These are phyloP conservation scores for Geotrypetes seraphini DNA, from an alignment of 2,797 vertebrate species.

Conservation along the genomic window DNA sequence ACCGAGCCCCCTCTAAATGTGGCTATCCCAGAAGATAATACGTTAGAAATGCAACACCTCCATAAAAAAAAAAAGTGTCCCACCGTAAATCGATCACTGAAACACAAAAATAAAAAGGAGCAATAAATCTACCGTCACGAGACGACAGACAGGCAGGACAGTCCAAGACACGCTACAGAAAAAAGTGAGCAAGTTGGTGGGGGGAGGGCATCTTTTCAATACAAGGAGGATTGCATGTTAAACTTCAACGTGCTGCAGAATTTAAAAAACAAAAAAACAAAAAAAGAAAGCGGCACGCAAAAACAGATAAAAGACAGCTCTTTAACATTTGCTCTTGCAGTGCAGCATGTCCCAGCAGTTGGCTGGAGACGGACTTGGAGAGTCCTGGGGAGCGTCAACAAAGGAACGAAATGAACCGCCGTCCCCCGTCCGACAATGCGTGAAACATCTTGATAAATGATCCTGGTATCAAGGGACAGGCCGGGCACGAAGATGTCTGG, in stretches of 20 bases:
- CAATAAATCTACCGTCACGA: no score
- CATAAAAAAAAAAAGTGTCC: no score
- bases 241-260: slow-evolving; percentile 34
- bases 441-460: slow-evolving; percentile 92
- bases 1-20: no score
- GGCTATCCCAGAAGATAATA: no score
- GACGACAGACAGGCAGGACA: no score
- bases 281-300: slow-evolving; percentile 45
- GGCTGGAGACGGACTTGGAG: slow-evolving; percentile 82
- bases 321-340: slow-evolving; percentile 53
- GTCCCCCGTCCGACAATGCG: slow-evolving; percentile 62
- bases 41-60: no score
- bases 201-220: no score
- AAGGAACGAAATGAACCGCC: slow-evolving; percentile 76
- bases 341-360: slow-evolving; percentile 63
- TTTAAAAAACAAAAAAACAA: slow-evolving; percentile 52
- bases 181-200: no score
- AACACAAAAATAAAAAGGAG: no score
- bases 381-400: slow-evolving; percentile 81
- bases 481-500: no score
- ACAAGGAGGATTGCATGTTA: slow-evolving; percentile 16
- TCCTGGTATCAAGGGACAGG: slow-evolving; percentile 78
- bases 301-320: slow-evolving; percentile 53
- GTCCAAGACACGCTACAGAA: no score
- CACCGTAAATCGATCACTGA: no score